Evolutionary conservation across 2,888 invertebrate genomes (phyloP).

Genomic region (Apocheima hispidaria): DNA sequence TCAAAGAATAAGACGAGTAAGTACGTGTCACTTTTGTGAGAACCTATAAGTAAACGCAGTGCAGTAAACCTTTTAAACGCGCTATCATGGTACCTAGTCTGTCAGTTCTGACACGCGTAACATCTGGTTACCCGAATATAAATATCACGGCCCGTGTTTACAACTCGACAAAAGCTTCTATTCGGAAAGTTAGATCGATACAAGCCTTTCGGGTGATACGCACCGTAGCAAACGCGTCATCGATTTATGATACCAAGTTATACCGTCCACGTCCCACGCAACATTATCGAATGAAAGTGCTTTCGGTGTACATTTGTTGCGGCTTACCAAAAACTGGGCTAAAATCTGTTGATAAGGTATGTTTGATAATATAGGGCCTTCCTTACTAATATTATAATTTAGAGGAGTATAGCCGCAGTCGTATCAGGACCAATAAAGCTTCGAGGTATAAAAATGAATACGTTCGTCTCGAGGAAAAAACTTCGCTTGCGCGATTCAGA

Average conservation of each 20-base stretch:
- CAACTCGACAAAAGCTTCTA: conserved; percentile 14
- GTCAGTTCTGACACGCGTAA: too few relatives aligned
- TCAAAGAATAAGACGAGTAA: too few relatives aligned
- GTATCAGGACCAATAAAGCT: too few relatives aligned
- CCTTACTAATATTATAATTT: too few relatives aligned
- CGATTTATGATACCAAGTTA: background rate
- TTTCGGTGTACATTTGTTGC: conserved; percentile 40
- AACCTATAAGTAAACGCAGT: too few relatives aligned
- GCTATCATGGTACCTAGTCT: background rate
- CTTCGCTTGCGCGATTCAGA: too few relatives aligned
- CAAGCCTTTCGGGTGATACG: conserved; percentile 25
- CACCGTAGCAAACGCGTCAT: conserved; percentile 5
- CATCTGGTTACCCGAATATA: background rate
- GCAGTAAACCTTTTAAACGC: background rate
- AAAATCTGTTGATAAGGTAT: conserved; percentile 3
- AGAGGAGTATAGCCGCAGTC: too few relatives aligned
- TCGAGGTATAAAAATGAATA: too few relatives aligned
- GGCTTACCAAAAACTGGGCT: background rate
- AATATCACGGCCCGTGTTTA: conserved; percentile 1
- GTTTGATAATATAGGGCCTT: too few relatives aligned
- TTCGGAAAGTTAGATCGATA: conserved; percentile 15
- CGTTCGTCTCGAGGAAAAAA: too few relatives aligned
- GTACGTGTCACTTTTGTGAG: too few relatives aligned
- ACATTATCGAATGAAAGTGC: conserved; percentile 37
- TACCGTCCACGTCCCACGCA: background rate